phyloP scores from a whole-genome alignment of 2,797 vertebrate species.

The Cossypha niveicapilla region DNA sequence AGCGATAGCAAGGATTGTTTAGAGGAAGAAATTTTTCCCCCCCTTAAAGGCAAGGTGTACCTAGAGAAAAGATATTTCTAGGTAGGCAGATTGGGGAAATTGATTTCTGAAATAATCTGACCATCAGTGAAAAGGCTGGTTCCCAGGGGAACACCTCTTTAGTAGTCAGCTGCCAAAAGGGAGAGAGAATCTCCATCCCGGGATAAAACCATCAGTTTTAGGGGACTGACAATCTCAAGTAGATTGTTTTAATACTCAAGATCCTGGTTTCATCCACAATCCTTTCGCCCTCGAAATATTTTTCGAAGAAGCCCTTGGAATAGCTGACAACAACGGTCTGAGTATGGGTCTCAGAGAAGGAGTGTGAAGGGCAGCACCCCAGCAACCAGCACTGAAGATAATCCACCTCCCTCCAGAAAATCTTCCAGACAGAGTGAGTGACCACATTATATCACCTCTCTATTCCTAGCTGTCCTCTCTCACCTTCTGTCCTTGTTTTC shows the following conservation, averaged over 20 bases:
- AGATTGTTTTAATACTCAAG: conserved; percentile 16
- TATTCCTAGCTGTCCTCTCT: neutral
- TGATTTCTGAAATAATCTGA: neutral
- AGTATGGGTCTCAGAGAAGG: conserved; percentile 61
- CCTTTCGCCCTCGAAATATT: neutral
- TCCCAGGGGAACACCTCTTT: neutral
- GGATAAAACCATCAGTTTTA: neutral
- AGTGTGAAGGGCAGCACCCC: conserved; percentile 66
- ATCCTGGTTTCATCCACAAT: conserved; percentile 19
- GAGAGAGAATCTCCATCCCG: neutral
- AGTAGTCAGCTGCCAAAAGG: neutral
- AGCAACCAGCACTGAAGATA: conserved; percentile 34
- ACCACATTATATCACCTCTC: conserved; percentile 5
- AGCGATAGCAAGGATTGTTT: neutral
- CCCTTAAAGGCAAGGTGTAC: neutral
- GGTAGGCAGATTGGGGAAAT: neutral
- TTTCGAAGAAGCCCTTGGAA: conserved; percentile 39
- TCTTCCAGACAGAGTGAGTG: conserved; percentile 59
- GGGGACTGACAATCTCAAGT: neutral
- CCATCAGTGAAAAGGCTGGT: neutral
- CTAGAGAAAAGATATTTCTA: neutral
- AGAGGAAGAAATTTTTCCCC: neutral
- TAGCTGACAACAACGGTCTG: conserved; percentile 9
- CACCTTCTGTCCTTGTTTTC: neutral
- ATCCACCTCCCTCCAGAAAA: conserved; percentile 44